Evolutionary conservation across 2,797 vertebrate species (phyloP), one percentile per base, ranked within the genome.

Genomic region (Alfaro cultratus): DNA sequence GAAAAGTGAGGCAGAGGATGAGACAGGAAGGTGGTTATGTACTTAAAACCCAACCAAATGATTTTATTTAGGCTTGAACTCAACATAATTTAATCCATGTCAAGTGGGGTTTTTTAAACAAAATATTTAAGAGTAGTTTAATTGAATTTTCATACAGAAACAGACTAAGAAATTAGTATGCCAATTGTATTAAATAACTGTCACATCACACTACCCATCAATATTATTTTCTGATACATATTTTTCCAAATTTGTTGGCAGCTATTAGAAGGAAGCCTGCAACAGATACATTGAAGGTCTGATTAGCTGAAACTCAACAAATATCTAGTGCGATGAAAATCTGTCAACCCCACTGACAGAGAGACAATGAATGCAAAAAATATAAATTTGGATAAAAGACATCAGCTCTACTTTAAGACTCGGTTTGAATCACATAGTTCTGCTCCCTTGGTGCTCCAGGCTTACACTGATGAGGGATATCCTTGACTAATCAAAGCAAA

Each of bases 401-500:
- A 41, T 68, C 36, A 23, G 34, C 36, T 26, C 64, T 68, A 31
- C 57, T 43, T 26, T 26, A 70, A 71, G 12, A 16, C 68, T 71
- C n/a, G 39, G 67, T 26, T 70, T 71, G 11, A n/a, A 45, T 29
- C 23, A 1, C 13, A 7, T n/a, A 29, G 12, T 71, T 71, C 43
- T 45, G 41, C 12, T 45, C 41, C 41, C 41, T 9, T 45, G 68
- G 13, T 71, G 41, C 68, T 45, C 13, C 26, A 71, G 26, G 41
- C 26, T 71, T 45, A 9, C 68, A 29, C 41, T 71, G 26, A 71
- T 46, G 41, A 71, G 41, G 6, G 13, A 45, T 9, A 26, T 71
- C 41, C 67, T 71, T 71, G 26, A 45, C 26, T 71, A 71, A 71
- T 71, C 41, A 71, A 71, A 71, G 68, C 15, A 43, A 71, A 71